phyloP scores from a whole-genome alignment of 1,140 invertebrate species.

The Atta colombica region DNA sequence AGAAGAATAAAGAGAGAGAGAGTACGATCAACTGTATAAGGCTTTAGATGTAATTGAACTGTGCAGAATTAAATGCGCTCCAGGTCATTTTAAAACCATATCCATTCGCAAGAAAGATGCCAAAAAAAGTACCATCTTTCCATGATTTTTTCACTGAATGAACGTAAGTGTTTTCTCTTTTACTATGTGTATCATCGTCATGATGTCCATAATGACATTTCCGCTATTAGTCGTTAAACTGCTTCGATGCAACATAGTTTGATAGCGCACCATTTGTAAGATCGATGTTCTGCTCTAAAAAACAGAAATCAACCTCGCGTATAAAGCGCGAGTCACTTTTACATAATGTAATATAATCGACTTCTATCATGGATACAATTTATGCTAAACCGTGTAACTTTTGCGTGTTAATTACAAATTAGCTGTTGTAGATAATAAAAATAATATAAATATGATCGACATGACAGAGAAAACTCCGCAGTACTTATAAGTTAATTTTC shows the following conservation, averaged over 20 bases:
- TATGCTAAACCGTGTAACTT: not conserved
- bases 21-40: not conserved
- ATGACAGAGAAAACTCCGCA: not conserved
- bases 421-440: not conserved
- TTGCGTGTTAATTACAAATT: constrained; percentile 50
- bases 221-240: constrained; percentile 49
- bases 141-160: constrained; percentile 14
- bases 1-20: not conserved
- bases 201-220: constrained; percentile 32
- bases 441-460: not conserved
- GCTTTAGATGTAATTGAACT: constrained; percentile 24
- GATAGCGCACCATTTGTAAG: constrained; percentile 27
- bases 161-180: constrained; percentile 58
- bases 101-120: constrained; percentile 6
- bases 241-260: not conserved
- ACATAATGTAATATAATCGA: constrained; percentile 2
- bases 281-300: constrained; percentile 45
- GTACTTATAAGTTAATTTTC: constrained; percentile 8
- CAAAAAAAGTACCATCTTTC: constrained; percentile 27
- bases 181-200: constrained; percentile 25
- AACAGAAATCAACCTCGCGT: not conserved
- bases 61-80: constrained; percentile 15
- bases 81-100: constrained; percentile 32
- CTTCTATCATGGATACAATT: not conserved
- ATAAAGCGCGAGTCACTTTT: not conserved